phyloP scores from a whole-genome alignment of 2,888 invertebrate species.

The Netelia inedita region DNA sequence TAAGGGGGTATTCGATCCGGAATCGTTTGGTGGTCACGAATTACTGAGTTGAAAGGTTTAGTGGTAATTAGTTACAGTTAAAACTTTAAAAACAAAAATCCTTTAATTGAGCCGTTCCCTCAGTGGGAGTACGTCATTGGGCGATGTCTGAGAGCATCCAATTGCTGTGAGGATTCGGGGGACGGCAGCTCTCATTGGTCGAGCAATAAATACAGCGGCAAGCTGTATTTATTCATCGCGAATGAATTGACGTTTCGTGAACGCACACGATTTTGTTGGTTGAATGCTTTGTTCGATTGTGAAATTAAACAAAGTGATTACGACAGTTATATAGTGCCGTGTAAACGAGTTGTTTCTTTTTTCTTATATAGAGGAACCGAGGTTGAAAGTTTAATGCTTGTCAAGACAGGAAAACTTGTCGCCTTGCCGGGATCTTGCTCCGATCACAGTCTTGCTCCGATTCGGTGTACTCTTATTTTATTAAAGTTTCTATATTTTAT shows the following conservation, averaged over 20 bases:
- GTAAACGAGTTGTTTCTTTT: no score
- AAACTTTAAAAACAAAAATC: conserved; percentile 1
- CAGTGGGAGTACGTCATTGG: background rate
- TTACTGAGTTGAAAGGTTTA: background rate
- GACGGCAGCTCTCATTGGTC: no score
- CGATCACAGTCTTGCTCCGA: no score
- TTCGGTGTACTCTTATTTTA: no score
- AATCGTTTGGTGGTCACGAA: conserved; percentile 2
- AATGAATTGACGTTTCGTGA: background rate
- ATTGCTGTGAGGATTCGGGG: background rate
- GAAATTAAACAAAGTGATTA: background rate
- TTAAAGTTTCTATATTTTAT: no score
- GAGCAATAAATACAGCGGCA: no score
- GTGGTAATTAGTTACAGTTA: background rate
- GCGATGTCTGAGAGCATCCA: background rate
- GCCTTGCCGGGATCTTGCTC: no score
- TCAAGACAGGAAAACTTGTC: no score
- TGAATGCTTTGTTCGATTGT: background rate
- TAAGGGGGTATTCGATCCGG: background rate
- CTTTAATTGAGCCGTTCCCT: background rate
- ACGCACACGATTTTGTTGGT: background rate
- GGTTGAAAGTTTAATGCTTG: background rate
- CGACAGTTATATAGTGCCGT: background rate
- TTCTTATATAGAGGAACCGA: background rate
- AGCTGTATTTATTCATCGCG: background rate